Evolutionary conservation across 30 jellyfish, hydroid and myxozoan genomes (phyloP).

Genomic region (Catostylus mosaicus): DNA sequence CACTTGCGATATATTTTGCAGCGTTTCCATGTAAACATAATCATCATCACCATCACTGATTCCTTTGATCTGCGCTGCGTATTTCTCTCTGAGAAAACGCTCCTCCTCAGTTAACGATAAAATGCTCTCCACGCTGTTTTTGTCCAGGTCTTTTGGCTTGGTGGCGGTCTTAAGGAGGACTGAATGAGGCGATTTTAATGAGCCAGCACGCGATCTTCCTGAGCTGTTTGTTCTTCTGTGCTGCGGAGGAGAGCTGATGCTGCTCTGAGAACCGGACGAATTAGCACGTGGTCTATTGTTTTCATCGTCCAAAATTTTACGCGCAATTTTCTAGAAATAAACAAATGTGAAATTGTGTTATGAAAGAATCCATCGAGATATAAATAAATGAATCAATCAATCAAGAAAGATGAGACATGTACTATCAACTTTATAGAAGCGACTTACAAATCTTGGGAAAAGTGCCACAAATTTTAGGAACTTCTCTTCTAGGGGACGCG

Average conservation of each 20-base stretch:
- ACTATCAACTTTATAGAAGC: too few species aligned
- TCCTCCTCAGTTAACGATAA: constrained; percentile 48
- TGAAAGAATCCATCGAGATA: too few species aligned
- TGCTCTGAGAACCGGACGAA: constrained; percentile 27
- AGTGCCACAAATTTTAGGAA: too few species aligned
- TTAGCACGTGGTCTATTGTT: constrained; percentile 9
- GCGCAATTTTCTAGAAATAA: constrained; percentile 24
- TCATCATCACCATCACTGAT: constrained; percentile 56
- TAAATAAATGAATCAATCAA: too few species aligned
- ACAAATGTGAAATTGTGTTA: too few species aligned
- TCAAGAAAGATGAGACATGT: too few species aligned
- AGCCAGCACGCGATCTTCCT: constrained; percentile 42
- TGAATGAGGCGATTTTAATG: constrained; percentile 65
- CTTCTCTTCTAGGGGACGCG: too few species aligned
- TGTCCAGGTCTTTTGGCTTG: constrained; percentile 48
- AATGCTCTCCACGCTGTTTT: constrained; percentile 30
- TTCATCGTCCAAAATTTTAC: constrained; percentile 12
- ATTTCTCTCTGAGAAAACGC: constrained; percentile 51
- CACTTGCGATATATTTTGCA: constrained; percentile 57
- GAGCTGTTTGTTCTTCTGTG: constrained; percentile 47
- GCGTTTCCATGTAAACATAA: constrained; percentile 72
- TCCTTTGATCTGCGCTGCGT: constrained; percentile 49
- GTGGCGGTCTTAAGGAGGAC: constrained; percentile 46
- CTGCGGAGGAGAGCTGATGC: constrained; percentile 43
- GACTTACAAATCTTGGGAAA: too few species aligned